Conservation (phyloP, 2,113 vertebrate species). For the Tauraco erythrolophus region DNA sequence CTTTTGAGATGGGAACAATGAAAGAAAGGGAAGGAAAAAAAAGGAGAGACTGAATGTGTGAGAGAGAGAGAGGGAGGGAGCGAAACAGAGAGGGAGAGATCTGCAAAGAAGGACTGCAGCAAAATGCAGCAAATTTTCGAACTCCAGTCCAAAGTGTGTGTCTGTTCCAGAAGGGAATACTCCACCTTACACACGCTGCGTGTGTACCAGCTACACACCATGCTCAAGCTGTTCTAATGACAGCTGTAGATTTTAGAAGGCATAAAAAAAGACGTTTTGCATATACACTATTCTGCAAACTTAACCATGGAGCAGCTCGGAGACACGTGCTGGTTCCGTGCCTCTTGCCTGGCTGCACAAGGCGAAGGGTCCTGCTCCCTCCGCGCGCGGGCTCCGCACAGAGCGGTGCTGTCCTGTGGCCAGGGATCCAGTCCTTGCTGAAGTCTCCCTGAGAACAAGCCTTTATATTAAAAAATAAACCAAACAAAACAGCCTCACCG, state of each 20-base stretch:
- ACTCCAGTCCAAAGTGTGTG: conserved; percentile 7
- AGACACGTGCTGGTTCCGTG: not conserved
- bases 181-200: not conserved
- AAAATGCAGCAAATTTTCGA: conserved; percentile 63
- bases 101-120: conserved; percentile 66
- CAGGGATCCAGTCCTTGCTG: not conserved
- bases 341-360: not conserved
- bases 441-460: not conserved
- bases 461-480: accelerated
- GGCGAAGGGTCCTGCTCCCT: not conserved
- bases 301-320: not conserved
- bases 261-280: not conserved
- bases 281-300: not conserved
- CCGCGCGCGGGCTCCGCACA: accelerated
- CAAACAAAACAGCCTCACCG: accelerated
- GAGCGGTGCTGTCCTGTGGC: accelerated
- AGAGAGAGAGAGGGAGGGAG: not conserved
- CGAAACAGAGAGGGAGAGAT: conserved; percentile 4
- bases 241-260: not conserved
- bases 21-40: not conserved
- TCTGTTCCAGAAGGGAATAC: not conserved
- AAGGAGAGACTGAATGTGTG: not conserved
- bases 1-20: not conserved
- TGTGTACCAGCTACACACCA: not conserved
- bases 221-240: not conserved